A percentile compares a stretch with the other conserved stretches of the same genome.
phyloP scores from a whole-genome alignment of 2,113 vertebrate species.

The Bufo bufo region DNA sequence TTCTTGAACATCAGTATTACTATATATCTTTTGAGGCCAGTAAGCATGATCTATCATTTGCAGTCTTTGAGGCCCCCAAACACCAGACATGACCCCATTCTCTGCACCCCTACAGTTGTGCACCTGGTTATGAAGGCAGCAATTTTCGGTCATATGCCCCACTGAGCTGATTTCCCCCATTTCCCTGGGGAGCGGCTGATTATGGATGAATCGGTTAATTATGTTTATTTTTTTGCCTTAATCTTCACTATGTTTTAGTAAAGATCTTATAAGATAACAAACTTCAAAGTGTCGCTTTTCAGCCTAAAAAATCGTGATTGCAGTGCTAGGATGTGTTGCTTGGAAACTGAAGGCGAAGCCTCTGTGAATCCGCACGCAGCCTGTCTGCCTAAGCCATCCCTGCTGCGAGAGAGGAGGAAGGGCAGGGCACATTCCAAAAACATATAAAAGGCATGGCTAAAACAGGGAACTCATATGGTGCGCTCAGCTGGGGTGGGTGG shows the following conservation, averaged over 20 bases:
- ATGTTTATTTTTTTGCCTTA: neutral
- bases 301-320: neutral
- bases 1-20: no score
- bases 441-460: neutral
- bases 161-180: neutral
- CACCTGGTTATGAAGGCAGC: no score
- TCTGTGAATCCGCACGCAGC: neutral
- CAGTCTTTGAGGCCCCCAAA: no score
- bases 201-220: neutral
- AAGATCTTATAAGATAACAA: neutral
- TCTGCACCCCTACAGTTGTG: no score
- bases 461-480: neutral
- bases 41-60: no score
- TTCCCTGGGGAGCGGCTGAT: no score
- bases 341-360: conserved; percentile 8
- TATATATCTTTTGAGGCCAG: no score
- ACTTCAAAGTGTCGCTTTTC: conserved; percentile 16
- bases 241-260: neutral
- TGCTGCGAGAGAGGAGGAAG: conserved; percentile 1
- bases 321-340: conserved; percentile 18
- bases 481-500: neutral
- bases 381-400: conserved; percentile 8
- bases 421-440: conserved; percentile 9
- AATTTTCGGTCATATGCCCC: no score
- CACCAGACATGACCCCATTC: no score